These are phyloP conservation scores for Daphoenositta chrysoptera DNA, from an alignment of 2,113 vertebrate genomes.

Conservation along the genomic window DNA sequence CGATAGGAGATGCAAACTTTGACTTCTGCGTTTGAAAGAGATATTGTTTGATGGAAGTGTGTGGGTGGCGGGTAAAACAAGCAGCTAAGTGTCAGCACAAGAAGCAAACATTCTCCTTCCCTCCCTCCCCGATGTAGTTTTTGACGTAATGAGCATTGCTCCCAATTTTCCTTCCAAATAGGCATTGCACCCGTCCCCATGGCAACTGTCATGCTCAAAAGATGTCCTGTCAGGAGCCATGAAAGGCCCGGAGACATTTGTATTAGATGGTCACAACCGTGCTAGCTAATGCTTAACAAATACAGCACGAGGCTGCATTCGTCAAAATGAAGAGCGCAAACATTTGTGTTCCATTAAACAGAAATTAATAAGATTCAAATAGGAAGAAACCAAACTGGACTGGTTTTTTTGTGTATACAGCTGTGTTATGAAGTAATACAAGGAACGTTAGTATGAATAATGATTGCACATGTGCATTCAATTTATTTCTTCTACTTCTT, in stretches of 20 bases:
- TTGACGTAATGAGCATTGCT: conserved; percentile 71
- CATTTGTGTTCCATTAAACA: conserved; percentile 74
- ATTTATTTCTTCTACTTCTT: conserved; percentile 73
- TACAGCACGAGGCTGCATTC: not conserved
- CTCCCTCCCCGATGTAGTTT: conserved; percentile 45
- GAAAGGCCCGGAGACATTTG: conserved; percentile 70
- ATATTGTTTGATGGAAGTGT: conserved; percentile 74
- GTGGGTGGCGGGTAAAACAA: conserved; percentile 74
- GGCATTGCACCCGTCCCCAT: conserved; percentile 67
- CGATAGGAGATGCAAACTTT: conserved; percentile 71
- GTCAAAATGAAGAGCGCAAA: conserved; percentile 59
- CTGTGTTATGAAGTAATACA: conserved; percentile 73
- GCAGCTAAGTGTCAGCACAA: conserved; percentile 69
- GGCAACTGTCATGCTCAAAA: conserved; percentile 75
- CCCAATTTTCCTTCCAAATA: conserved; percentile 75
- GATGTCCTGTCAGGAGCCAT: conserved; percentile 68
- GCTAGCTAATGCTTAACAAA: conserved; percentile 54
- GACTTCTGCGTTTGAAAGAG: conserved; percentile 71
- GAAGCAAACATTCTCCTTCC: conserved; percentile 68
- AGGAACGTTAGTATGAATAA: conserved; percentile 69
- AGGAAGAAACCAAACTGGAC: conserved; percentile 62
- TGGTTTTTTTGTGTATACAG: conserved; percentile 67
- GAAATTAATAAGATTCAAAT: conserved; percentile 71
- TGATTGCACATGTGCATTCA: conserved; percentile 70
- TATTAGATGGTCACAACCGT: conserved; percentile 53